These are phyloP conservation scores for Catagonus wagneri DNA, from an alignment of 2,113 vertebrate species.

Conservation along the genomic window DNA sequence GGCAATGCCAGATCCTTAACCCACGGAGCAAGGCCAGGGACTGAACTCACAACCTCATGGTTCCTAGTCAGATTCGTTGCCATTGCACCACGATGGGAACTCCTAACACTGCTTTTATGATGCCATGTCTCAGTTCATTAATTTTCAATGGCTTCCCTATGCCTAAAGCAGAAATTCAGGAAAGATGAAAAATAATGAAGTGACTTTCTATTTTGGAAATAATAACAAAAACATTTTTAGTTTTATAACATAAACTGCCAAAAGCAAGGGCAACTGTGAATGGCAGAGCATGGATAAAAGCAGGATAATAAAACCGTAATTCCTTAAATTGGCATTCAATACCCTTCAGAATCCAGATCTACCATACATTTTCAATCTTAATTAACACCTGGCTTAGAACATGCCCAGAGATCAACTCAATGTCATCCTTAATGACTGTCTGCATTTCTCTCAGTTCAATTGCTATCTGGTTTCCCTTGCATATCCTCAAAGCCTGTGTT, in stretches of 20 bases:
- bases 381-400: neutral
- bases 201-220: constrained; percentile 1
- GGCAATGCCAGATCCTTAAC: too few relatives aligned
- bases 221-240: constrained; percentile 21
- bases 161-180: neutral
- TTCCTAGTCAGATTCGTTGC: too few relatives aligned
- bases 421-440: neutral
- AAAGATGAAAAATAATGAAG: constrained; percentile 28
- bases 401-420: neutral
- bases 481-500: constrained; percentile 2
- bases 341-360: constrained; percentile 32
- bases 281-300: neutral
- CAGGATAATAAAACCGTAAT: constrained; percentile 10
- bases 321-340: constrained; percentile 8
- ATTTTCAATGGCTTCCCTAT: neutral
- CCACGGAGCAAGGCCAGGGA: too few relatives aligned
- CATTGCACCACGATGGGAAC: too few relatives aligned
- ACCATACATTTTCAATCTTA: neutral
- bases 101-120: constrained; percentile 8
- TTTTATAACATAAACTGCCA: constrained; percentile 47
- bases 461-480: constrained; percentile 2
- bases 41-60: too few relatives aligned
- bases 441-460: neutral
- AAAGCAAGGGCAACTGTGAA: neutral
- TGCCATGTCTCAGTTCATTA: constrained; percentile 6